Evolutionary conservation across 1,140 invertebrate genomes (phyloP).

Genomic region (Mya arenaria): DNA sequence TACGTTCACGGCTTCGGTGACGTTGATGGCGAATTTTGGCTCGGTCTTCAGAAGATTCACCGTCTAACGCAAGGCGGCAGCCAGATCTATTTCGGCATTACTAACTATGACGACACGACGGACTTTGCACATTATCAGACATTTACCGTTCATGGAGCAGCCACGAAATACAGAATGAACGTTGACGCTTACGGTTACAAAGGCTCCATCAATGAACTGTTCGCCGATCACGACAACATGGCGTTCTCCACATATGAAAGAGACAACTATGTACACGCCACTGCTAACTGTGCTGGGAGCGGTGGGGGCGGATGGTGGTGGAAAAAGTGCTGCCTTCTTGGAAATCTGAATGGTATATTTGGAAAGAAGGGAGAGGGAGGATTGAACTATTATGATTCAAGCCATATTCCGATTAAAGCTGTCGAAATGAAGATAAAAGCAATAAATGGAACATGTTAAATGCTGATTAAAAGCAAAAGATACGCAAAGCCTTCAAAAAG

Average conservation of each 20-base stretch:
- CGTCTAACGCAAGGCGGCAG: conserved; percentile 15
- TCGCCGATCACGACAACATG: conserved; percentile 33
- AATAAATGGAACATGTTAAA: conserved; percentile 1
- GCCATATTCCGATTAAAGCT: not conserved
- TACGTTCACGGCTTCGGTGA: conserved; percentile 30
- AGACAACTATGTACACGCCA: not conserved
- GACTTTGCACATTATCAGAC: conserved; percentile 15
- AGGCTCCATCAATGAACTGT: conserved; percentile 8
- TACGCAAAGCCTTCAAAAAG: too few species aligned
- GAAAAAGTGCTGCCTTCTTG: conserved; percentile 8
- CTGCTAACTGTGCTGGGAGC: not conserved
- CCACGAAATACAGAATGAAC: conserved; percentile 29
- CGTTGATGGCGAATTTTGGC: conserved; percentile 22
- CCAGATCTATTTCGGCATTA: conserved; percentile 22
- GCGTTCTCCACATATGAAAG: conserved; percentile 37
- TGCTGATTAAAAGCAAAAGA: too few species aligned
- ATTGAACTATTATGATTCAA: not conserved
- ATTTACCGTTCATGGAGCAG: conserved; percentile 22
- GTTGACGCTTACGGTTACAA: conserved; percentile 33
- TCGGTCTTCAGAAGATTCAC: conserved; percentile 39
- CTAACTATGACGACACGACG: conserved; percentile 22
- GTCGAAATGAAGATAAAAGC: not conserved
- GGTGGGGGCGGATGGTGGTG: conserved; percentile 13
- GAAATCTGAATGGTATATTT: conserved; percentile 16
- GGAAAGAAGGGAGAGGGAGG: conserved; percentile 1